phyloP scores from a whole-genome alignment of 2,797 vertebrate species.

The Emydoidea blandingii region DNA sequence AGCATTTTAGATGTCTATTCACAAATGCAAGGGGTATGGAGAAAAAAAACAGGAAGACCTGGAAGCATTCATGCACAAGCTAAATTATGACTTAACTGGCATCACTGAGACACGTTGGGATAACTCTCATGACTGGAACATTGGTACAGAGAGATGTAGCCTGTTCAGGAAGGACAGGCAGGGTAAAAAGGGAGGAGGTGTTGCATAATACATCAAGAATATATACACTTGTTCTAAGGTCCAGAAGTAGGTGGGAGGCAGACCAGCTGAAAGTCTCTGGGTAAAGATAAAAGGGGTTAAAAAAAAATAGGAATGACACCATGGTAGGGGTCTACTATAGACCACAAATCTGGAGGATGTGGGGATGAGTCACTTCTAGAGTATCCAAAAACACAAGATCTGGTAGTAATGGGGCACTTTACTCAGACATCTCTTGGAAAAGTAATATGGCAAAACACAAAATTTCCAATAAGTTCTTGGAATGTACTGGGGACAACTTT shows the following conservation, averaged over 20 bases:
- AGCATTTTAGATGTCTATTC: not conserved
- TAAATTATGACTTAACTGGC: not conserved
- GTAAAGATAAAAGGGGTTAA: not conserved
- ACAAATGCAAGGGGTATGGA: not conserved
- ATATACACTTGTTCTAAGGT: too few relatives aligned
- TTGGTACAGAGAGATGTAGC: not conserved
- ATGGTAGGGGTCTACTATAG: not conserved
- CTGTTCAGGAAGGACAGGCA: not conserved
- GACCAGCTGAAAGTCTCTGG: not conserved
- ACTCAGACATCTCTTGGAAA: not conserved
- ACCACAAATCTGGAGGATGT: not conserved
- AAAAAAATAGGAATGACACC: not conserved
- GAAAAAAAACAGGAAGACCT: not conserved
- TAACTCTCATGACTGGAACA: not conserved
- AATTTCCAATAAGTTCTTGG: not conserved
- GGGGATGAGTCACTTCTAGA: not conserved
- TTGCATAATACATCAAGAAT: too few relatives aligned
- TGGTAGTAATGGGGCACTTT: not conserved
- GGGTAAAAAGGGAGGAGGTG: not conserved
- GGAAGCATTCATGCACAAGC: not conserved
- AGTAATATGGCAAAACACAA: not conserved
- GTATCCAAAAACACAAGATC: not conserved
- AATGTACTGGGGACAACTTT: not conserved
- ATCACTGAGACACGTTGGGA: not conserved
- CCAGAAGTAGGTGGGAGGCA: not conserved